A percentile compares a stretch with the other conserved stretches of the same genome.
Evolutionary conservation across 2,888 invertebrate genomes (phyloP).

Genomic region (Erebia ligea): DNA sequence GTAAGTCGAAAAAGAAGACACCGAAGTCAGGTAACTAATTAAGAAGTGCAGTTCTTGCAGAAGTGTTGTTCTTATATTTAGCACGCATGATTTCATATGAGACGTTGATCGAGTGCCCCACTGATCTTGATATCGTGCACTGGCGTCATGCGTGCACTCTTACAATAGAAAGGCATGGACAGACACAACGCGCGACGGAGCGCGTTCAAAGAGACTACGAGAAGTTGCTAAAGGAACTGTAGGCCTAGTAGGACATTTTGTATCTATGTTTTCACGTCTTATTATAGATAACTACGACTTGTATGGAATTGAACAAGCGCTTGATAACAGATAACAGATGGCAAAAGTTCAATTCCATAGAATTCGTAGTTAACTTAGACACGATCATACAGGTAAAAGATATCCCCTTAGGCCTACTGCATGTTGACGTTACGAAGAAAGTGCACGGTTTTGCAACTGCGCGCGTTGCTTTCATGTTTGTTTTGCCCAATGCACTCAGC

Average conservation of each 20-base stretch:
- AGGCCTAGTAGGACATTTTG: background rate
- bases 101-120: constrained; percentile 35
- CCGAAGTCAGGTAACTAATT: background rate
- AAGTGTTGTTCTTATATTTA: background rate
- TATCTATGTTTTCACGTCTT: too few species aligned
- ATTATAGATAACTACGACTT: too few species aligned
- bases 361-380: too few species aligned
- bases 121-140: constrained; percentile 34
- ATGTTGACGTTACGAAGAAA: too few species aligned
- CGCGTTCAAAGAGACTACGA: background rate
- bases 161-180: constrained; percentile 13
- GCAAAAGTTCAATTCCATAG: too few species aligned
- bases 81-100: constrained; percentile 33
- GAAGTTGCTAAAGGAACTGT: background rate
- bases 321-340: too few species aligned
- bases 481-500: too few species aligned
- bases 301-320: too few species aligned
- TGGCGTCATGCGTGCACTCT: constrained; percentile 33
- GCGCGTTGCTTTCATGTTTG: too few species aligned
- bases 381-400: too few species aligned
- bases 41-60: background rate
- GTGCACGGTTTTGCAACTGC: too few species aligned
- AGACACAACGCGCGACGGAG: background rate
- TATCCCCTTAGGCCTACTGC: too few species aligned
- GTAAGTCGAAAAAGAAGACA: background rate